Percentiles rank a stretch among this genome's conserved stretches.
These are phyloP conservation scores for Phylloscopus collybita DNA, from an alignment of 2,797 vertebrate genomes.

Conservation along the genomic window DNA sequence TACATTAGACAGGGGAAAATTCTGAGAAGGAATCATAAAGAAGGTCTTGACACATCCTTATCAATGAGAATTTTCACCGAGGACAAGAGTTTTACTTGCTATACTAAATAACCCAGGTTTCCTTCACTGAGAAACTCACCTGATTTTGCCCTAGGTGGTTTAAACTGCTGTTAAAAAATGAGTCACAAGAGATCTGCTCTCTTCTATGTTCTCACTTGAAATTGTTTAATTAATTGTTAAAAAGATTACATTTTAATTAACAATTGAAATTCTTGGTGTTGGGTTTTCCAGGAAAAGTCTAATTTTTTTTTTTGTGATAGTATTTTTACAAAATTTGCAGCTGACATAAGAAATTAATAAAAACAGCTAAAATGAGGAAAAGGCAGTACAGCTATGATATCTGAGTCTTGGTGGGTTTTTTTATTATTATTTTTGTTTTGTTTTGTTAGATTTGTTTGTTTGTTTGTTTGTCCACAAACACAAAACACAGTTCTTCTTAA, in stretches of 20 bases:
- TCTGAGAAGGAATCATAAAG: neutral
- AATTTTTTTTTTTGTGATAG: neutral
- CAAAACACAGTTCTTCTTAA: neutral
- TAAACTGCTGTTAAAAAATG: neutral
- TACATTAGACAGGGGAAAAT: neutral
- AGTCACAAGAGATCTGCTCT: neutral
- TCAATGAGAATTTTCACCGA: neutral
- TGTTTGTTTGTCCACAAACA: neutral
- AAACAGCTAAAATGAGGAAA: neutral
- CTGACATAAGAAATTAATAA: neutral
- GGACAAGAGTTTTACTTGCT: neutral
- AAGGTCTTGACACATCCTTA: neutral
- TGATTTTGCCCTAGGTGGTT: constrained; percentile 1
- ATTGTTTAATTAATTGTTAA: constrained; percentile 10
- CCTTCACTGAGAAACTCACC: neutral
- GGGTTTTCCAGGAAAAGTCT: neutral
- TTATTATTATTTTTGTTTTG: no score
- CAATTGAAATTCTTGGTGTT: neutral
- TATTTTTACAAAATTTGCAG: neutral
- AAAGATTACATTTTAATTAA: constrained; percentile 6
- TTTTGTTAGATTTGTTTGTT: no score
- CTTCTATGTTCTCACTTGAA: neutral
- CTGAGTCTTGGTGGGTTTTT: neutral
- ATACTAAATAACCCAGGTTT: neutral
- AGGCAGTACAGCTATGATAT: neutral